Base-by-base conservation (phyloP, 2,113 vertebrate species). In the Cyrtonyx montezumae region DNA sequence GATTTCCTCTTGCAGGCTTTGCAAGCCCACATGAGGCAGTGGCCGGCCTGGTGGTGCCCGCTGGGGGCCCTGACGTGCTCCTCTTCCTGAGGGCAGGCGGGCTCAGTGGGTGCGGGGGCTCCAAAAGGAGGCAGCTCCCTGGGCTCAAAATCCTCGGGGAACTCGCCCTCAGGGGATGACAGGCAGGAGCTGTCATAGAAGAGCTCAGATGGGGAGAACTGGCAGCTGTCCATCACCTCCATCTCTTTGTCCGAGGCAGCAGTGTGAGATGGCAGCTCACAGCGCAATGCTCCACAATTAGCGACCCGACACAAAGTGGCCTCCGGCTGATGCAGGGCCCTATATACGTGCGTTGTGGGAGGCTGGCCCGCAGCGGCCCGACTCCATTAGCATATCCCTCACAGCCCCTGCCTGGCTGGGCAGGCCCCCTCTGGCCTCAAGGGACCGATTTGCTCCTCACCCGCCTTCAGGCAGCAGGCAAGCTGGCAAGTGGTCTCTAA, bases 11-110 rank as follows among this genome's bases (percentile, higher is more conserved):
- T 99, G 96, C 99, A 99, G 13, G 99, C 99, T 97, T 99, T 99
- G 97, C 99, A 99, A 95, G 99, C 99, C 99, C 99, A 99, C 97
- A 99, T 97, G 81, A 99, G 99, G 96, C 99, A 99, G 96, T 98
- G 99, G 19, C 99, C 99, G 2, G 98, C 98, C 97, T 99, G 99
- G 93, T 99, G 99, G 81, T 98, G 99, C 76, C 98, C 98, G 0
- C 97, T 98, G 2, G 99, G 99, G 26, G 98, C 98, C 77, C 99
- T 94, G 73, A 99, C 96, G 30, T 99, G 99, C 95, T 99, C 98
- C 7, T 99, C 99, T 92, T 99, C 99, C 11, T 99, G 99, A 0
- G 99, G 99, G 87, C 98, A 22, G 91, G 91, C 13, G 96, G 97
- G 83, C 21, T 95, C 94, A 40, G 98, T 96, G 7, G 90, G 34